Evolutionary conservation across 2,113 vertebrate species (phyloP).

Genomic region (Stictonetta naevosa): DNA sequence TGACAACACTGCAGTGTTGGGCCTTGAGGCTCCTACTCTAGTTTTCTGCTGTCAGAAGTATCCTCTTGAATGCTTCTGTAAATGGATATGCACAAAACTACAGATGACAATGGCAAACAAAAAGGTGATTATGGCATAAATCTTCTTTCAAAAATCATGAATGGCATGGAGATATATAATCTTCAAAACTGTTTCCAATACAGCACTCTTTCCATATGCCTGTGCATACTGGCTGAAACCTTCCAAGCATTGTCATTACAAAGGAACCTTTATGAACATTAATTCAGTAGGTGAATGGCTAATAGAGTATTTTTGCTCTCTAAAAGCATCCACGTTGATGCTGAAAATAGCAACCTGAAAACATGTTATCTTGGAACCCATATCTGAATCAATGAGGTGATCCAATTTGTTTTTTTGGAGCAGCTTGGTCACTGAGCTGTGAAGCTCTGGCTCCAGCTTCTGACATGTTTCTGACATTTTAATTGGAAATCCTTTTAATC

Average conservation of each 20-base stretch:
- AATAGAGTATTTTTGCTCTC: background rate
- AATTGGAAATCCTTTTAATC: constrained; percentile 44
- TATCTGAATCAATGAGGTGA: constrained; percentile 19
- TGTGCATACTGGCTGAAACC: background rate
- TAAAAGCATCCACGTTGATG: constrained; percentile 10
- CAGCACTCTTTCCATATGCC: background rate
- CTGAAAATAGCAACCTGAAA: constrained; percentile 60
- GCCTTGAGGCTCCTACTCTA: background rate
- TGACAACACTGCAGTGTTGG: background rate
- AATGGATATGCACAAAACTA: background rate
- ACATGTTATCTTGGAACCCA: background rate
- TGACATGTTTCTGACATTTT: constrained; percentile 21
- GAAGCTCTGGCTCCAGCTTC: constrained; percentile 24
- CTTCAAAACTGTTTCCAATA: background rate
- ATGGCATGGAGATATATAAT: background rate
- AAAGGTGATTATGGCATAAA: background rate
- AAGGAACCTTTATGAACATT: constrained; percentile 27
- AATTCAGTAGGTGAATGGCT: background rate
- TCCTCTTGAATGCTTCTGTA: background rate
- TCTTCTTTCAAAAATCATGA: background rate
- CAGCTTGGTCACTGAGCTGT: constrained; percentile 29
- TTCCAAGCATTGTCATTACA: background rate
- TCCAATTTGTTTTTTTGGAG: constrained; percentile 56
- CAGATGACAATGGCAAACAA: background rate
- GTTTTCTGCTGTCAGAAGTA: background rate